Percentiles rank a stretch among this genome's conserved stretches.
phyloP scores from a whole-genome alignment of 2,113 vertebrate genomes.

The Sclerurus mexicanus region DNA sequence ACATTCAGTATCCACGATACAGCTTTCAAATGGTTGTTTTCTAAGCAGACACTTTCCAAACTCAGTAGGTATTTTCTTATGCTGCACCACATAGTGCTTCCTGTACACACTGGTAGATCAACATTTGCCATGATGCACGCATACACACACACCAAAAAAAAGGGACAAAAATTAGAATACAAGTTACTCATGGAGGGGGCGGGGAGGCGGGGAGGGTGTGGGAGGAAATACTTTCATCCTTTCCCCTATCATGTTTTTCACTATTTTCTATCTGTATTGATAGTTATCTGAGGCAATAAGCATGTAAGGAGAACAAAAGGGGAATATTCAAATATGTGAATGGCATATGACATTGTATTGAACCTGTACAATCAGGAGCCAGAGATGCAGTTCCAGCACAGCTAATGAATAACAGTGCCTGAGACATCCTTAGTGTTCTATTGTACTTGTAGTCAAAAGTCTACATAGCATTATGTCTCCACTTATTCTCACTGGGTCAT shows the following conservation, averaged over 20 bases:
- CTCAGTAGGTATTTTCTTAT: background rate
- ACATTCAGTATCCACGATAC: background rate
- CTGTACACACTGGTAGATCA: fast-evolving
- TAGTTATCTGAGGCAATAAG: background rate
- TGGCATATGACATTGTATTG: fast-evolving
- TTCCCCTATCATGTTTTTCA: background rate
- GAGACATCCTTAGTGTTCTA: background rate
- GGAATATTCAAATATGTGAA: background rate
- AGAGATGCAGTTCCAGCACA: background rate
- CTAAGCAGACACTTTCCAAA: background rate
- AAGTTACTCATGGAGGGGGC: background rate
- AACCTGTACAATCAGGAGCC: background rate
- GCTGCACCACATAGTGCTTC: background rate
- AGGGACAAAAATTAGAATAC: background rate
- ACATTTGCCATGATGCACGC: background rate
- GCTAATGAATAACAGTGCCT: background rate
- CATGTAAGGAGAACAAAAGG: background rate
- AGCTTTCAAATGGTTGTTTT: background rate
- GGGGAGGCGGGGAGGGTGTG: fast-evolving
- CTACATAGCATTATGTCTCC: background rate
- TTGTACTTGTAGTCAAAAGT: background rate
- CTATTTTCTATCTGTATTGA: background rate
- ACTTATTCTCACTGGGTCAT: no score
- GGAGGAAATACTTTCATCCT: background rate
- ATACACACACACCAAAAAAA: background rate